Base-by-base conservation (phyloP, 2,888 invertebrate species). In the Notodonta dromedarius region DNA sequence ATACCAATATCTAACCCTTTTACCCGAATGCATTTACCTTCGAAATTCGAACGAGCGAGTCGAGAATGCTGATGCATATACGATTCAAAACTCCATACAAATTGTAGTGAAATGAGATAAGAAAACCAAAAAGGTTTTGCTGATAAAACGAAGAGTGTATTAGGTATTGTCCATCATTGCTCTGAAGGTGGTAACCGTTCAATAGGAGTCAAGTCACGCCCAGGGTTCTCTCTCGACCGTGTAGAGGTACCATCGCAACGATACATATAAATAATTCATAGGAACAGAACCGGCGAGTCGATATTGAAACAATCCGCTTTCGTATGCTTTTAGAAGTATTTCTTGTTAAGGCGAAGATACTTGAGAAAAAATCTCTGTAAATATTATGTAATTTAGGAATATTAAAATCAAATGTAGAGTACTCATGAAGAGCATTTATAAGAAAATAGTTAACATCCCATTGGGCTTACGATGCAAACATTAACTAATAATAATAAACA, bases 191-290 rank as follows among this genome's bases (percentile, higher is more conserved):
- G 61, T 63, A 58, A 39, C 39, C 59, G 56, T 61, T 74, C 70
- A 71, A 78, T 77, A 71, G 72, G 69, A 85, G 79, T 84, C 83
- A 67, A 84, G 85, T 86, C 85, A 86, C 86, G 85, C 84, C 80
- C 76, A 69, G 60, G 67, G 77, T 70, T 74, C 77, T 80, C 70
- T 75, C 73, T 74, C 67, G 63, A 80, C 75, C 74, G 76, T 76
- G 71, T 70, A 71, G 69, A 70, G 63, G 66, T 70, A 79, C 71
- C 71, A 66, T 74, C 70, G 71, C 67, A 64, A 55, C 82, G 79
- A 82, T 85, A 86, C 83, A 81, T 78, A 88, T 88, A 88, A 88
- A 88, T 88, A 88, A 89, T 88, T 88, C 87, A 89, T 87, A 82
- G 69, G 80, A 74, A 73, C 73, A 77, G 76, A 76, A 72, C 73